These are phyloP conservation scores for Sicus ferrugineus DNA, from an alignment of 2,888 invertebrate species.

Conservation along the genomic window DNA sequence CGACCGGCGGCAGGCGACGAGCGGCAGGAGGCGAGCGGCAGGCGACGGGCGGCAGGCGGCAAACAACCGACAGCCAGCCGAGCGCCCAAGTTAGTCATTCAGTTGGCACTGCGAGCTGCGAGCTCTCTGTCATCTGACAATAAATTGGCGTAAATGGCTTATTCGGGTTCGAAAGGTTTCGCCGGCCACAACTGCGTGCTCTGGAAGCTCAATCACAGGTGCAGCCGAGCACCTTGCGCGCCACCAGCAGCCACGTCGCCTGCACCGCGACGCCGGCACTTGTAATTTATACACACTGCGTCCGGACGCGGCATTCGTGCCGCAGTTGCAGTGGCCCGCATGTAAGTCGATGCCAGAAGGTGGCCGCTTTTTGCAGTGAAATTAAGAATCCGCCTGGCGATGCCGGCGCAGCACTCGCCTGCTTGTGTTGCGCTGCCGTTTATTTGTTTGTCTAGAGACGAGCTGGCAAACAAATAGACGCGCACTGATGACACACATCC, in stretches of 20 bases:
- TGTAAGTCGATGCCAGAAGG: slow-evolving; percentile 8
- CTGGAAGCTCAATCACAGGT: neutral
- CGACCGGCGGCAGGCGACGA: too few relatives aligned
- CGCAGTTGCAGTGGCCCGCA: neutral
- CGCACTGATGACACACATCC: neutral
- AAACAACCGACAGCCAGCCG: too few relatives aligned
- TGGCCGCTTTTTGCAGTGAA: neutral
- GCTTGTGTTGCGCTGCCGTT: neutral
- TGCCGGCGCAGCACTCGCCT: neutral
- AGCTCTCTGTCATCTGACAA: slow-evolving; percentile 20
- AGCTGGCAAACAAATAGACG: neutral
- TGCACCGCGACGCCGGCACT: neutral
- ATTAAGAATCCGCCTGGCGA: neutral
- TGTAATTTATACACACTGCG: neutral
- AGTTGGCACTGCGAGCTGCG: neutral
- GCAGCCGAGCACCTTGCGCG: neutral
- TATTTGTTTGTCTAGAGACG: neutral
- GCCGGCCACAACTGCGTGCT: slow-evolving; percentile 14
- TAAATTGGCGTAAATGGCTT: slow-evolving; percentile 25
- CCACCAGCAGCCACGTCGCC: neutral
- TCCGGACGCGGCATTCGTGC: neutral
- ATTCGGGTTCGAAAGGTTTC: slow-evolving; percentile 18
- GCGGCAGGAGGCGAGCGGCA: too few relatives aligned
- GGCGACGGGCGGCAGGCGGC: too few relatives aligned
- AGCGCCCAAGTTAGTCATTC: slow-evolving; percentile 5